Evolutionary conservation across 2,888 invertebrate species (phyloP), one percentile per base, ranked within the genome.

Genomic region (Aporophyla lueneburgensis): DNA sequence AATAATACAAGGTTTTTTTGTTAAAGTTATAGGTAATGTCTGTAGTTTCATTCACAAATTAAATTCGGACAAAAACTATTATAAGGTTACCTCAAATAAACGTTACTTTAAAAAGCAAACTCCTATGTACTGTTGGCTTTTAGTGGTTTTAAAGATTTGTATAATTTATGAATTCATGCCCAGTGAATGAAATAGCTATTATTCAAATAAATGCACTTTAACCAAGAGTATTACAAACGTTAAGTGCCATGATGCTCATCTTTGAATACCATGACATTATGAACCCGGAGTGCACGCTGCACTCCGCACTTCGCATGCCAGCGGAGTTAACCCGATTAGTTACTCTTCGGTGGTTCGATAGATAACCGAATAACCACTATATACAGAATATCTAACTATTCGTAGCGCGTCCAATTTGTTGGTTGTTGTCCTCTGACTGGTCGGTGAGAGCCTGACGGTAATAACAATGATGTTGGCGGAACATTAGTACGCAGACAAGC

Each of bases 311-410:
- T 43, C 33, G 27, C 62, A 69, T 66, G 49, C 68, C 77, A 56
- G 33, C 33, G 33, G 33, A 33, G 33, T 33, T 33, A 74, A 58
- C 82, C 54, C 58, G 65, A 66, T 80, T 65, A 74, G 63, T 59
- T 58, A 58, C 58, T 69, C 80, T 75, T 66, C 69, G 58, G 5
- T 49, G 21, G 59, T 75, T 54, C 40, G 58, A 65, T 68, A 81
- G 24, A 43, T 63, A 80, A 71, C 81, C 69, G 49, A 81, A 69
- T 84, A 72, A 76, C 62, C 14, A 62, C 58, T 70, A 40, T 62
- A 73, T 85, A 85, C 81, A 71, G 70, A 81, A 85, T 74, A 76
- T 62, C 54, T 72, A 80, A 76, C 27, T 76, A 82, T 84, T 81
- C 81, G 62, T 43, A 46, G 6, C 69, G 76, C 85, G 76, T 84